phyloP scores from a whole-genome alignment of 2,888 invertebrate genomes.

The Pollenia amentaria region DNA sequence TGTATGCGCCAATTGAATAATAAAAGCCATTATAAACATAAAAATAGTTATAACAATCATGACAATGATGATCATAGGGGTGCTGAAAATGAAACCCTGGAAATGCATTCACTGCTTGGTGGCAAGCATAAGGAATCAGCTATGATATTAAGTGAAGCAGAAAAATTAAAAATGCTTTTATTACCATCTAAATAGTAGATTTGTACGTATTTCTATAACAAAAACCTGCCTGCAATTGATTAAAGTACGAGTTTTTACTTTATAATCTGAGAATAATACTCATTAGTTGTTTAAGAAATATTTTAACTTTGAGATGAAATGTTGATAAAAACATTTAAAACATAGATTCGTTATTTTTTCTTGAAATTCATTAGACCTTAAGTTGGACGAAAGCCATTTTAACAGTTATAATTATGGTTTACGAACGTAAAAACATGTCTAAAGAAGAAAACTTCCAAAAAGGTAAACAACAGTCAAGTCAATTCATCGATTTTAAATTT shows the following conservation, averaged over 20 bases:
- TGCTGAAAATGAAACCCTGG: slow-evolving; percentile 78
- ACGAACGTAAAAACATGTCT: too few species aligned
- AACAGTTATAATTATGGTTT: too few species aligned
- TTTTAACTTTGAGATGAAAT: background rate
- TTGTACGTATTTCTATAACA: background rate
- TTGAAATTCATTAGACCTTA: too few species aligned
- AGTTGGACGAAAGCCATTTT: too few species aligned
- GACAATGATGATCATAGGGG: slow-evolving; percentile 74
- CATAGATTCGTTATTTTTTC: too few species aligned
- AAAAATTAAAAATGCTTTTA: slow-evolving; percentile 84
- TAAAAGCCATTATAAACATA: slow-evolving; percentile 77
- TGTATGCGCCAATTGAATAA: slow-evolving; percentile 80
- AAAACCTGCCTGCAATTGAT: background rate
- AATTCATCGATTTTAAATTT: too few species aligned
- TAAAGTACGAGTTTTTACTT: too few species aligned
- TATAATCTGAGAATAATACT: background rate
- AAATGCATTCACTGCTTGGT: slow-evolving; percentile 81
- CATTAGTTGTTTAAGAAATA: slow-evolving; percentile 11
- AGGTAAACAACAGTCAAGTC: too few species aligned
- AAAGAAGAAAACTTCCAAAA: too few species aligned
- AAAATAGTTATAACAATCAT: slow-evolving; percentile 66
- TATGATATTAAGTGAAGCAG: slow-evolving; percentile 83
- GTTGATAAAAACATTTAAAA: too few species aligned
- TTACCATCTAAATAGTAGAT: slow-evolving; percentile 83
- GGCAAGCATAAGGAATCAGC: slow-evolving; percentile 76